Evolutionary conservation across 2,113 vertebrate genomes (phyloP).

Genomic region (Raja brachyura): DNA sequence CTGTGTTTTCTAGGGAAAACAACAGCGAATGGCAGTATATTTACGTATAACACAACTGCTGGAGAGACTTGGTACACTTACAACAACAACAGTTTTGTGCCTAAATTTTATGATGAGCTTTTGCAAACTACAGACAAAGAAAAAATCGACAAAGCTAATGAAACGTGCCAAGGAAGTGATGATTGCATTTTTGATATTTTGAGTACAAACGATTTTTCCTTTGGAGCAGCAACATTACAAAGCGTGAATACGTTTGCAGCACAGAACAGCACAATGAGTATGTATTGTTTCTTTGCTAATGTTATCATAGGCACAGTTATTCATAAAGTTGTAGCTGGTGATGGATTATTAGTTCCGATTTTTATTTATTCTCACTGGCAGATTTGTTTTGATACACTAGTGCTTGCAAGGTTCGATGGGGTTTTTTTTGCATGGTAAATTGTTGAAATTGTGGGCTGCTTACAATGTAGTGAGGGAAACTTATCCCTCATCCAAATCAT

Average conservation of each 20-base stretch:
- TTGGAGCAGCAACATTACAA: conserved; percentile 40
- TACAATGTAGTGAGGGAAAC: too few species aligned
- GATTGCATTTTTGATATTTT: conserved; percentile 44
- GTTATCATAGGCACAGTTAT: neutral
- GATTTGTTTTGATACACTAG: neutral
- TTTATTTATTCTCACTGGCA: neutral
- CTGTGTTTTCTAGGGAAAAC: conserved; percentile 41
- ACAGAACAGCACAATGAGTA: conserved; percentile 42
- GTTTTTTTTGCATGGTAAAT: neutral
- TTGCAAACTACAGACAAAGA: conserved; percentile 17
- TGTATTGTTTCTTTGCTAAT: neutral
- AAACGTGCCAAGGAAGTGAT: conserved; percentile 42
- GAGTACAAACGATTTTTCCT: conserved; percentile 40
- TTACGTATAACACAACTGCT: conserved; percentile 40
- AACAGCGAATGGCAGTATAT: conserved; percentile 36
- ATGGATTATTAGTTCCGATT: neutral
- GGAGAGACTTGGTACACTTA: conserved; percentile 43
- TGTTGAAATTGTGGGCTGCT: neutral
- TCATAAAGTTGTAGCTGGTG: neutral
- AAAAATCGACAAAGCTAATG: conserved; percentile 38
- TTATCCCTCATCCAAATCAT: too few species aligned
- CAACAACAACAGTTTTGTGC: conserved; percentile 45
- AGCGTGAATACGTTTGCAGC: conserved; percentile 13
- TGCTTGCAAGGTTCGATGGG: neutral
- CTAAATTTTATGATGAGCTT: conserved; percentile 43